phyloP scores from a whole-genome alignment of 2,113 vertebrate genomes.

The Prietella phreatophila region DNA sequence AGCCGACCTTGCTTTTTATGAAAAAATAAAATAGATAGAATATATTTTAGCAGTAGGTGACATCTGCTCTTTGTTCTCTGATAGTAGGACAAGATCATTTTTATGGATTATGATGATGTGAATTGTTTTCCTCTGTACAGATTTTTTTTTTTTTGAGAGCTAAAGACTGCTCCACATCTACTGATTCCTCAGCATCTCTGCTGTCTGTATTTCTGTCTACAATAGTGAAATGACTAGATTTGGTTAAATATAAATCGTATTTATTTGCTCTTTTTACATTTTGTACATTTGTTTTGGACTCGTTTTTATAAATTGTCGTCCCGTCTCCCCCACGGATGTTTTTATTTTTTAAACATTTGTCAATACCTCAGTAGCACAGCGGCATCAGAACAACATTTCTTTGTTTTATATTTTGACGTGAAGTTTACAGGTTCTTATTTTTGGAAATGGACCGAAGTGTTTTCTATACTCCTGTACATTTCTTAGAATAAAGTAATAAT shows the following conservation, averaged over 20 bases:
- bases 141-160: slow-evolving; percentile 34
- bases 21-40: slow-evolving; percentile 40
- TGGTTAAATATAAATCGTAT: slow-evolving; percentile 79
- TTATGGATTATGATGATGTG: slow-evolving; percentile 46
- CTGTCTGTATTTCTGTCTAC: slow-evolving; percentile 67
- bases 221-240: slow-evolving; percentile 69
- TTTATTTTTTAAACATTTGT: slow-evolving; percentile 55
- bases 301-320: slow-evolving; percentile 65
- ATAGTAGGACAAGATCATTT: slow-evolving; percentile 50
- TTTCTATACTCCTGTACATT: slow-evolving; percentile 76
- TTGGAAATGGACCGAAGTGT: slow-evolving; percentile 74
- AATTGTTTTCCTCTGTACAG: slow-evolving; percentile 52
- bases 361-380: slow-evolving; percentile 70
- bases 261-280: slow-evolving; percentile 74
- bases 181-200: slow-evolving; percentile 53
- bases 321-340: too few relatives aligned
- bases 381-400: slow-evolving; percentile 58
- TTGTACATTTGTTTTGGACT: slow-evolving; percentile 65
- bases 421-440: slow-evolving; percentile 74
- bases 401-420: slow-evolving; percentile 63
- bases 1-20: slow-evolving; percentile 40
- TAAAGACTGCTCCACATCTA: slow-evolving; percentile 39
- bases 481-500: slow-evolving; percentile 71
- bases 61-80: slow-evolving; percentile 48
- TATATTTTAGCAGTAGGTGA: slow-evolving; percentile 50